A percentile compares a stretch with the other conserved stretches of the same genome.
Evolutionary conservation across 2,113 vertebrate genomes (phyloP).

Genomic region (Saccopteryx leptura): DNA sequence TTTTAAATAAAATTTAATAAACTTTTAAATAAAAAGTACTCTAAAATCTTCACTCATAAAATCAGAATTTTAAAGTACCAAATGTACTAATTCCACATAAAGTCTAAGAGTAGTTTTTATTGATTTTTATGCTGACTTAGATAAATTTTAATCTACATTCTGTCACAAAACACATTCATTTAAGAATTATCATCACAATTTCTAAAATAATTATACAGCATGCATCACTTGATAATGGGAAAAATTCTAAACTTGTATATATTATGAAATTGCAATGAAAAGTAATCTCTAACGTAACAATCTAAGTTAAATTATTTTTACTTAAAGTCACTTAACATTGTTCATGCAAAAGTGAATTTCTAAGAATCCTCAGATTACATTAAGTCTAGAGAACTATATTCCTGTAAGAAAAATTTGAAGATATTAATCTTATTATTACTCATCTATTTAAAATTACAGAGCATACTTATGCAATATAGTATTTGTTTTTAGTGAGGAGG

Average conservation of each 20-base stretch:
- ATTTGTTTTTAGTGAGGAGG: too few species aligned
- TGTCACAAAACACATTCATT: slow-evolving; percentile 20
- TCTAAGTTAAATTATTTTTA: slow-evolving; percentile 11
- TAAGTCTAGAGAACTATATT: background rate
- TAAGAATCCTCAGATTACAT: background rate
- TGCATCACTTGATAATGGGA: background rate
- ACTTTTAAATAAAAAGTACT: background rate
- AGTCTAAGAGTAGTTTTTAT: background rate
- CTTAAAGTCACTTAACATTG: slow-evolving; percentile 13
- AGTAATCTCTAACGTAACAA: background rate
- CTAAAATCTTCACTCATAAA: slow-evolving; percentile 3
- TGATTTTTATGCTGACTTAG: background rate
- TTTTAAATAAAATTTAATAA: background rate
- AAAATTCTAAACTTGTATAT: slow-evolving; percentile 18
- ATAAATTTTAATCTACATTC: background rate
- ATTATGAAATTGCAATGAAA: background rate
- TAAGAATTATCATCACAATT: background rate
- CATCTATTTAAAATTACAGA: slow-evolving; percentile 4
- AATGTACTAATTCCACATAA: slow-evolving; percentile 39
- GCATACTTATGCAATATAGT: background rate
- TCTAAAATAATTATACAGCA: background rate
- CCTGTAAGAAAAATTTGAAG: background rate
- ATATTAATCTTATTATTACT: background rate
- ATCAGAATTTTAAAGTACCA: slow-evolving; percentile 7
- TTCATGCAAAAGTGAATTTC: background rate